Evolutionary conservation across 2,888 invertebrate species (phyloP).

Genomic region (Ennomos erosarius): DNA sequence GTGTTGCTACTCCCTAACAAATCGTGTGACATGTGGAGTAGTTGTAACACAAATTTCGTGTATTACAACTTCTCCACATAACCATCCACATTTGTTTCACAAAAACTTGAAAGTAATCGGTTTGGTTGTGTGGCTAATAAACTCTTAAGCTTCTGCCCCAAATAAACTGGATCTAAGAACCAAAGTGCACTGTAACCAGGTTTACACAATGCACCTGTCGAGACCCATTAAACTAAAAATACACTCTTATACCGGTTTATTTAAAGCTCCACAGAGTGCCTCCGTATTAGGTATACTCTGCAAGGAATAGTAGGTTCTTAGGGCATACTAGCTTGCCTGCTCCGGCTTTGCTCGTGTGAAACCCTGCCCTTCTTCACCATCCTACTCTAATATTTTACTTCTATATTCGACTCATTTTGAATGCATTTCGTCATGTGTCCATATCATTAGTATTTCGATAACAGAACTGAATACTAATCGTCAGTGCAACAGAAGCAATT

Average conservation of each 20-base stretch:
- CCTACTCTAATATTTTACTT: too few species aligned
- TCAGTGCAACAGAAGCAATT: slow-evolving; percentile 4
- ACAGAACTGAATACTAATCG: slow-evolving; percentile 3
- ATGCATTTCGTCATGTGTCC: not conserved
- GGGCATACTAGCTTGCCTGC: not conserved
- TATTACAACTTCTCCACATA: too few species aligned
- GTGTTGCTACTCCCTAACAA: too few species aligned
- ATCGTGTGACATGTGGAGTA: too few species aligned
- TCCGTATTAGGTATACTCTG: slow-evolving; percentile 2
- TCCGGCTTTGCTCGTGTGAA: too few species aligned
- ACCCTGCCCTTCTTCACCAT: too few species aligned
- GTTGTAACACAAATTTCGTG: too few species aligned
- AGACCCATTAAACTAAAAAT: slow-evolving; percentile 61
- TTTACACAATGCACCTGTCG: slow-evolving; percentile 62
- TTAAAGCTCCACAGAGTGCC: slow-evolving; percentile 37
- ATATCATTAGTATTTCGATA: not conserved
- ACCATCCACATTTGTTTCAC: too few species aligned
- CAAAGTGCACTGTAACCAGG: slow-evolving; percentile 14
- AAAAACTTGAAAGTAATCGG: too few species aligned
- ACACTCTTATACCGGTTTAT: slow-evolving; percentile 54
- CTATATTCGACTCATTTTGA: too few species aligned
- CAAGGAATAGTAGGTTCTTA: not conserved
- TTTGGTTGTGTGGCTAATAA: not conserved
- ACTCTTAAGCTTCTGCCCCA: not conserved
- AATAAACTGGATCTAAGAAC: slow-evolving; percentile 5